Evolutionary conservation across 2,888 invertebrate genomes (phyloP), one percentile per base, ranked within the genome.

Genomic region (Pristionchus arcanus): DNA sequence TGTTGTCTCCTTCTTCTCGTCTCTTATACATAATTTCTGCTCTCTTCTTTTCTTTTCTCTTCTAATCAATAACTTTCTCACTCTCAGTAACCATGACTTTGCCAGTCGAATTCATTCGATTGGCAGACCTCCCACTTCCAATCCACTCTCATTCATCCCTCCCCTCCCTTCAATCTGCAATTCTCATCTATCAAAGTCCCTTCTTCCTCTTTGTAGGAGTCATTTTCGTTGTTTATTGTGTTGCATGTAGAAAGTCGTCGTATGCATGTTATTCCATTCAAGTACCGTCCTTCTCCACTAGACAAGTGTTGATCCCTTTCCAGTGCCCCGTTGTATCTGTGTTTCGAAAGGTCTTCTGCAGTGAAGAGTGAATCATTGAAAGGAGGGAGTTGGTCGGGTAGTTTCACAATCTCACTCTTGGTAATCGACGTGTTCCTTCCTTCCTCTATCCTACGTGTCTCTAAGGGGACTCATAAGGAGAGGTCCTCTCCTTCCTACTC

Each of bases 1-100:
- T 83, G 53, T 77, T 55, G 53, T 84, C 84, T 84, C 55, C 34
- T 55, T 42, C 77, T 84, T 42, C 77, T 84, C 84, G 55, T 84
- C 55, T 84, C 34, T 55, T 55, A 55, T 59, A 34, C 31, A 53
- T 55, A 42, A 81, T 49, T 34, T 34, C 34, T 34, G 25, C 59
- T 59, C n/a, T 42, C 11, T 11, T n/a, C 42, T 66, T 25, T 31
- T 86, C 66, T 66, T 66, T 85, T 59, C 28, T 66, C n/a, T 86
- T n/a, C 86, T 37, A 37, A 37, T 86, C 86, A 19, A 66, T 66
- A n/a, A 11, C 63, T 86, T n/a, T 42, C 63, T 19, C 63, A 49
- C 63, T 59, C 85, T 84, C 55, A 53, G 55, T 84, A n/a, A 53
- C 84, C 55, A 42, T 77, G 77, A 77, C 77, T 77, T 42, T 77